Conservation (phyloP, 1,140 invertebrate genomes). For the Trachymyrmex cornetzi region DNA sequence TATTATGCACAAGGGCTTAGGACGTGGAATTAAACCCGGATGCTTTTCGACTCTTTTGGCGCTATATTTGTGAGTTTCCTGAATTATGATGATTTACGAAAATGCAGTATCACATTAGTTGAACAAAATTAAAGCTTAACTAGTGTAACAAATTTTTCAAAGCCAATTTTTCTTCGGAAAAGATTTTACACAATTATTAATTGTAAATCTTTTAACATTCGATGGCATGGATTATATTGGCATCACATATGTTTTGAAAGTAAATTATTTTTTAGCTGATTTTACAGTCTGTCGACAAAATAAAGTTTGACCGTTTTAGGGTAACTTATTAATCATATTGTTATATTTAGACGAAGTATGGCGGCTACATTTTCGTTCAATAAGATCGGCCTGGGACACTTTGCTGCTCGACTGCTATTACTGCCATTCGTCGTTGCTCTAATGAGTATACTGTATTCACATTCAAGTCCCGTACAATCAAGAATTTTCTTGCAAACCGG, state of each 20-base stretch:
- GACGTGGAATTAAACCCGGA: constrained; percentile 89
- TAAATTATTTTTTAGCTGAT: not conserved
- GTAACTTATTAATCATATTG: constrained; percentile 9
- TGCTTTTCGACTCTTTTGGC: constrained; percentile 91
- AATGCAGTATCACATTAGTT: not conserved
- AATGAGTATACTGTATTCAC: constrained; percentile 93
- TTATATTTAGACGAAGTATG: constrained; percentile 90
- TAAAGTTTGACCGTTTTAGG: not conserved
- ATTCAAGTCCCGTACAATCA: constrained; percentile 83
- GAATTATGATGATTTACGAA: not conserved
- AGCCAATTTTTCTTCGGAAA: not conserved
- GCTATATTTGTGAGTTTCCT: constrained; percentile 91
- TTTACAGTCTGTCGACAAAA: not conserved
- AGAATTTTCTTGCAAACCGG: constrained; percentile 84
- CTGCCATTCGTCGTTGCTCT: constrained; percentile 93
- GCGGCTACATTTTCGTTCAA: constrained; percentile 93
- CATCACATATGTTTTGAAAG: not conserved
- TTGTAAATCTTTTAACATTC: not conserved
- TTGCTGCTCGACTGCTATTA: constrained; percentile 91
- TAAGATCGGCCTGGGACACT: constrained; percentile 90
- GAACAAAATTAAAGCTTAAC: not conserved
- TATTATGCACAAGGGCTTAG: constrained; percentile 81
- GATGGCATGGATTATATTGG: not conserved
- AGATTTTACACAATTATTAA: not conserved
- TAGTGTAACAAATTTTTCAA: not conserved